Evolutionary conservation across 2,888 invertebrate genomes (phyloP).

Genomic region (Junonia oenone): DNA sequence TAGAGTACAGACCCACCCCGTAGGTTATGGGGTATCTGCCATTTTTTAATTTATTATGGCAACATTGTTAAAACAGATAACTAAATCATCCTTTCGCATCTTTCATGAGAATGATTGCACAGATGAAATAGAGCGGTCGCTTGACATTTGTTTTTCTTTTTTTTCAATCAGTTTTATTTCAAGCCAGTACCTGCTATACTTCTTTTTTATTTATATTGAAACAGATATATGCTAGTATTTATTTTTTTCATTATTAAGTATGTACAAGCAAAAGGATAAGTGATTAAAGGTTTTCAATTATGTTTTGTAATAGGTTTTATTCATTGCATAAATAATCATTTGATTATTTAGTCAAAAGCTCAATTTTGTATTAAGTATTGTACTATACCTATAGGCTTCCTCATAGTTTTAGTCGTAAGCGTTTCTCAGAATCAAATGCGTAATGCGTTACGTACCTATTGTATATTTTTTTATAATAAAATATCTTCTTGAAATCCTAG

Average conservation of each 20-base stretch:
- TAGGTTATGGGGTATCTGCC: conserved; percentile 10
- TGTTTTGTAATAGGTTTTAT: no score
- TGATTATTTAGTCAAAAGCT: no score
- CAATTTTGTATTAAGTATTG: no score
- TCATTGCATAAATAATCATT: no score
- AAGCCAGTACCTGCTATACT: not conserved
- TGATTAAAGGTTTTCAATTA: not conserved
- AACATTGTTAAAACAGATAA: not conserved
- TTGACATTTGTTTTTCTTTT: not conserved
- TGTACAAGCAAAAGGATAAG: not conserved
- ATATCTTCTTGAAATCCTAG: no score
- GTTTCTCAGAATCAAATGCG: no score
- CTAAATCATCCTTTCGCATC: not conserved
- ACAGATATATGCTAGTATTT: not conserved
- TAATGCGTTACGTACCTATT: no score
- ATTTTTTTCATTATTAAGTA: no score
- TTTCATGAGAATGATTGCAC: not conserved
- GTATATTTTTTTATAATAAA: no score
- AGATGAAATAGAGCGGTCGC: not conserved
- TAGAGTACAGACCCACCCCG: no score
- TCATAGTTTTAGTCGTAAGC: no score
- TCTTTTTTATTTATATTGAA: not conserved
- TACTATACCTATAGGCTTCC: no score
- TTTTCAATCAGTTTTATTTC: not conserved
- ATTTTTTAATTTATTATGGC: not conserved